These are phyloP conservation scores for Agrotis ipsilon DNA, from an alignment of 2,888 invertebrate genomes.

Conservation along the genomic window DNA sequence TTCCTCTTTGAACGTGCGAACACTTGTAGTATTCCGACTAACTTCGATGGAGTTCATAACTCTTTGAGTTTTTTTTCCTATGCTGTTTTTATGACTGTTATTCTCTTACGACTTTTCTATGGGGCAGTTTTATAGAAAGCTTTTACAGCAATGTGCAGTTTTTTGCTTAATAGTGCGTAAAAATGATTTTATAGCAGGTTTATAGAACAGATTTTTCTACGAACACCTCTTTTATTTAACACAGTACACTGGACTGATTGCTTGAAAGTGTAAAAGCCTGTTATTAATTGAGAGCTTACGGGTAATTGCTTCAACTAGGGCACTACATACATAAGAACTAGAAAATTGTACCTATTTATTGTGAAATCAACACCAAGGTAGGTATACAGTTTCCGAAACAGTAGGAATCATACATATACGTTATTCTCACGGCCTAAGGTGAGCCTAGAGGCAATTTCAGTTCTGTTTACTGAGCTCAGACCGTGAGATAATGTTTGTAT, in stretches of 20 bases:
- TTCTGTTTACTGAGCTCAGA: constrained; percentile 51
- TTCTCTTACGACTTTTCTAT: constrained; percentile 34
- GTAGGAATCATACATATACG: constrained; percentile 17
- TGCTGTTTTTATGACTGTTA: constrained; percentile 35
- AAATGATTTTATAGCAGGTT: not conserved
- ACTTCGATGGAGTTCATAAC: constrained; percentile 55
- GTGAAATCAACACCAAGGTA: constrained; percentile 22
- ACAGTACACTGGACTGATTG: constrained; percentile 26
- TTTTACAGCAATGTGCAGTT: constrained; percentile 22
- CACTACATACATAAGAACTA: not conserved
- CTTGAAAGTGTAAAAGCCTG: constrained; percentile 14
- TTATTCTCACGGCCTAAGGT: constrained; percentile 59
- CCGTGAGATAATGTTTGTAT: constrained; percentile 53
- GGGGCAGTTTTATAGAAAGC: constrained; percentile 21
- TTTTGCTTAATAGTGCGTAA: constrained; percentile 15
- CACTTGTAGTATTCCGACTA: constrained; percentile 54
- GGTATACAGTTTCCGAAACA: constrained; percentile 7
- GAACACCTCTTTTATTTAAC: constrained; percentile 2
- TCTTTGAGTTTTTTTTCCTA: constrained; percentile 31
- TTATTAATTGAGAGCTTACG: constrained; percentile 29
- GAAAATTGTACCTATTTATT: not conserved
- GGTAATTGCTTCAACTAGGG: constrained; percentile 9
- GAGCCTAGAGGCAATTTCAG: constrained; percentile 52
- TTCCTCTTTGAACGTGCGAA: constrained; percentile 70
- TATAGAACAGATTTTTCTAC: constrained; percentile 16